Base-by-base conservation (phyloP, 2,797 vertebrate genomes). In the Cirrhinus molitorella region DNA sequence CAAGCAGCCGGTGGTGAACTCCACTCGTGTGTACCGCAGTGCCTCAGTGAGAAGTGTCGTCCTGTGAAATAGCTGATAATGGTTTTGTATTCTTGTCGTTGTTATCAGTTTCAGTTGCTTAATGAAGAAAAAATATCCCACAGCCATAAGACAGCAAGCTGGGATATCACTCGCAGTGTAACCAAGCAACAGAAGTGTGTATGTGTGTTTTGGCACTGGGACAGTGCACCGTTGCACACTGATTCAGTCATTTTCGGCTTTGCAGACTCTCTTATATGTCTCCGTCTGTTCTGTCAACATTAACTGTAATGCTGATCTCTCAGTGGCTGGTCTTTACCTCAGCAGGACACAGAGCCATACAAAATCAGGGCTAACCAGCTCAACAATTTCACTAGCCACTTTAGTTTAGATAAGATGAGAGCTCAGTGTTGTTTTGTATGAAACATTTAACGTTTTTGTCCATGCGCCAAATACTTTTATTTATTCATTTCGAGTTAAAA, bases 71-170 rank as follows among this genome's bases (percentile, higher is more conserved):
- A 74, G 75, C 79, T 85, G 84, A 81, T 87, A 80, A 86, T 85
- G 79, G 74, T 83, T 84, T 85, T 84, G 73, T 57, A 61, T 65
- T 81, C 40, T 51, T 84, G 65, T 86, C 85, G 84, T 43, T 86
- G 83, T 85, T 84, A 88, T 84, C 84, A 65, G 71, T 85, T 87
- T 87, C 82, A 88, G 84, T 87, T 71, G 59, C 47, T 63, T 86
- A 81, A 86, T 84, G 77, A 86, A 86, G 83, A 84, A 86, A 87
- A 80, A 83, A 83, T 45, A 74, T 40, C 63, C 61, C 49, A 88
- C 81, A 83, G 83, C 63, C 83, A 81, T 83, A 87, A 83, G 76
- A 85, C 85, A 83, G 80, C 68, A 67, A 80, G 76, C 73, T 73
- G 79, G 77, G 43, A 79, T 73, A 83, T 85, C 72, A 28, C n/a